phyloP scores from a whole-genome alignment of 2,797 vertebrate genomes.

The Stomatorhinus walkeri region DNA sequence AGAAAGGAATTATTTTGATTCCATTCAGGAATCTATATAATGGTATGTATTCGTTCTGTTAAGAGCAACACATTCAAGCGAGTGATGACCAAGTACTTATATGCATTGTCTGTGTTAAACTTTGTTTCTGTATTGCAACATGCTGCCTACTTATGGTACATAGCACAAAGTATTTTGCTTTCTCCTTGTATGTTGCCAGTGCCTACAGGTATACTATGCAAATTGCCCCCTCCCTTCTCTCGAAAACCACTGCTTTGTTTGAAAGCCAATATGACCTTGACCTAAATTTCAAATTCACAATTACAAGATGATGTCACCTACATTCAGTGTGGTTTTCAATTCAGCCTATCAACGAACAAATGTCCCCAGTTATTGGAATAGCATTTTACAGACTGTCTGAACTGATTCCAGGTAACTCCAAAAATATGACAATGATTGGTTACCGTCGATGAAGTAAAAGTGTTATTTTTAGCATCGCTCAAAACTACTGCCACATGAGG shows the following conservation, averaged over 20 bases:
- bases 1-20: slow-evolving; percentile 73
- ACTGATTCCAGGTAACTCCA: slow-evolving; percentile 17
- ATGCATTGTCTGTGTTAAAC: slow-evolving; percentile 43
- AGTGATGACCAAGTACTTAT: slow-evolving; percentile 50
- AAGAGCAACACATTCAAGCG: slow-evolving; percentile 54
- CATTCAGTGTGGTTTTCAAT: slow-evolving; percentile 21
- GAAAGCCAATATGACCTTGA: slow-evolving; percentile 38
- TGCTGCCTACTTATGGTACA: slow-evolving; percentile 33
- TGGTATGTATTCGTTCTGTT: slow-evolving; percentile 69
- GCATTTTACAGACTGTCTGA: slow-evolving; percentile 30
- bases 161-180: slow-evolving; percentile 11
- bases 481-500: not conserved
- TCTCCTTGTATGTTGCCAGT: slow-evolving; percentile 46
- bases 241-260: slow-evolving; percentile 53
- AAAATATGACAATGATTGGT: not conserved
- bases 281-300: slow-evolving; percentile 41
- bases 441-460: not conserved
- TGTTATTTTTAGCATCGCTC: not conserved
- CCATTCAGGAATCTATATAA: slow-evolving; percentile 69
- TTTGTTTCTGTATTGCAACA: slow-evolving; percentile 47
- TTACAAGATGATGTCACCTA: slow-evolving; percentile 18
- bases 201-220: slow-evolving; percentile 62
- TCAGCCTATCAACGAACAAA: slow-evolving; percentile 33
- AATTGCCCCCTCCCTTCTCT: slow-evolving; percentile 43
- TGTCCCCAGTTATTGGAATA: slow-evolving; percentile 38